These are phyloP conservation scores for Sphecodes monilicornis DNA, from an alignment of 2,888 invertebrate species.

Conservation along the genomic window DNA sequence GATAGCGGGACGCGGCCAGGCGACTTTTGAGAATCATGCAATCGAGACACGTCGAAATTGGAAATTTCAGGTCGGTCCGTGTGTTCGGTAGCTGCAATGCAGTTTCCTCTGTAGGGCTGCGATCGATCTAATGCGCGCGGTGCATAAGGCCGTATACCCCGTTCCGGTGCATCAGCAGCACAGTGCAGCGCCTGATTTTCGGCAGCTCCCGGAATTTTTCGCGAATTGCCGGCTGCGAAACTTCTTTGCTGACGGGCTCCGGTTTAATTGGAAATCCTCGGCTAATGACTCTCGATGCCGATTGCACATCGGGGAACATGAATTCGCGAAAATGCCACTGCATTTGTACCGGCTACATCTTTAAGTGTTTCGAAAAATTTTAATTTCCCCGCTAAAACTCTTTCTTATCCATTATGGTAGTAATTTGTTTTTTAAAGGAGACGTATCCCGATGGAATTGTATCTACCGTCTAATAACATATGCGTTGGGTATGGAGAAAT, in stretches of 20 bases:
- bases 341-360: neutral
- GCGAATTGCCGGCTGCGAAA: neutral
- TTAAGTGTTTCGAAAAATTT: neutral
- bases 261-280: constrained; percentile 23
- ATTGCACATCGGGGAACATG: neutral
- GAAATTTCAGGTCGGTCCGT: constrained; percentile 59
- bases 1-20: neutral
- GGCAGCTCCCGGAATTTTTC: constrained; percentile 17
- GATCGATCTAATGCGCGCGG: constrained; percentile 71
- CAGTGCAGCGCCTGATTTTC: constrained; percentile 44
- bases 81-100: constrained; percentile 66
- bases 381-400: neutral
- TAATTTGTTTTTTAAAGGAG: neutral
- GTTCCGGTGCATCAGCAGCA: constrained; percentile 43
- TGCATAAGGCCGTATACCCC: constrained; percentile 58
- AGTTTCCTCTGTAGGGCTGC: constrained; percentile 65
- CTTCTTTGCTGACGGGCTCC: neutral
- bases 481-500: too few relatives aligned
- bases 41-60: constrained; percentile 59
- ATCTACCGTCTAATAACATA: too few relatives aligned
- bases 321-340: neutral
- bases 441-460: too few relatives aligned
- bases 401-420: neutral
- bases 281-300: neutral
- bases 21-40: constrained; percentile 32